phyloP scores from a whole-genome alignment of 2,113 vertebrate genomes.

The Megaleporinus macrocephalus region DNA sequence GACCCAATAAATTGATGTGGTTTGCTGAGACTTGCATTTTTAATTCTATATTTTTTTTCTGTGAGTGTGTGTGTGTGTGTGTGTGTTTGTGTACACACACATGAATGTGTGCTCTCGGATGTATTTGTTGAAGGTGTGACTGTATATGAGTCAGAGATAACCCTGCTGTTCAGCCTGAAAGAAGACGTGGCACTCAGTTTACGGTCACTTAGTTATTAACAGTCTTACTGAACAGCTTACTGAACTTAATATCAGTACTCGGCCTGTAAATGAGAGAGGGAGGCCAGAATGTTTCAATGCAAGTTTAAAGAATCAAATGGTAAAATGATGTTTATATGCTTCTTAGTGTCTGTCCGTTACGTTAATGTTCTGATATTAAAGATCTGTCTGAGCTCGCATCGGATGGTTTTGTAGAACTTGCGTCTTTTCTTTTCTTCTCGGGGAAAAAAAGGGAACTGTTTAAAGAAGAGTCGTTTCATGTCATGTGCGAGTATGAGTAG shows the following conservation, averaged over 20 bases:
- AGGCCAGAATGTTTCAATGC: too few species aligned
- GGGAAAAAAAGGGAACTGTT: too few species aligned
- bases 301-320: too few species aligned
- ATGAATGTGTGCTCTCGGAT: conserved; percentile 23
- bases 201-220: conserved; percentile 8
- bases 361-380: too few species aligned
- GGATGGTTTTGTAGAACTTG: too few species aligned
- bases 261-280: too few species aligned
- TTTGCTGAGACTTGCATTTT: background rate
- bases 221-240: background rate
- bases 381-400: too few species aligned
- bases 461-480: background rate
- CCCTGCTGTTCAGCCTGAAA: conserved; percentile 27
- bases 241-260: too few species aligned
- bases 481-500: background rate
- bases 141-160: conserved; percentile 8
- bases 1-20: background rate
- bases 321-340: too few species aligned
- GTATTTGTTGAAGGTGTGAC: conserved; percentile 58
- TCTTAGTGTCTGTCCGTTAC: too few species aligned
- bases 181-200: conserved; percentile 50
- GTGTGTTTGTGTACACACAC: too few species aligned
- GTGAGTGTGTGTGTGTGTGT: conserved; percentile 34
- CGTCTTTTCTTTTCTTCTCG: too few species aligned
- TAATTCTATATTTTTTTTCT: conserved; percentile 49